Percentiles rank a stretch among this genome's conserved stretches.
phyloP scores from a whole-genome alignment of 2,113 vertebrate genomes.

The Brachyhypopomus gauderio region DNA sequence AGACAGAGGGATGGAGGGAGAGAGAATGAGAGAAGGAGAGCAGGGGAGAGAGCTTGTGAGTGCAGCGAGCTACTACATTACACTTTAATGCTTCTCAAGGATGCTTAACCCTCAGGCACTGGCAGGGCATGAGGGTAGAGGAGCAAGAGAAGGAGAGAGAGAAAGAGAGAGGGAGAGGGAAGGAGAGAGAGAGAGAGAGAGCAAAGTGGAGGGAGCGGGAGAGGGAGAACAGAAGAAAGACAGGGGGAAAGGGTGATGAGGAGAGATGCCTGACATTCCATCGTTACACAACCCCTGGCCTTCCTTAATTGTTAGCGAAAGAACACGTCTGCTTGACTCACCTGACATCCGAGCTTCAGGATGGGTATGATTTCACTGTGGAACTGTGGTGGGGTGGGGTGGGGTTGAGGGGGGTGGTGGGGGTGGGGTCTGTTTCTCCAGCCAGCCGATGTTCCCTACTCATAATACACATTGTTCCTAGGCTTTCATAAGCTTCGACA shows the following conservation, averaged over 20 bases:
- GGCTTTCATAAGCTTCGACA: not conserved
- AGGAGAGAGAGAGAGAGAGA: not conserved
- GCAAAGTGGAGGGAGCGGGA: not conserved
- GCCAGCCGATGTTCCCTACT: no score
- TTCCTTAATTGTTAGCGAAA: conserved; percentile 35
- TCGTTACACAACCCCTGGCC: conserved; percentile 27
- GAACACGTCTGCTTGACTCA: conserved; percentile 1
- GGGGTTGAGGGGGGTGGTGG: no score
- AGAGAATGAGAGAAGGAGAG: no score
- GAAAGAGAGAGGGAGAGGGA: not conserved
- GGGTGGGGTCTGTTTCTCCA: no score
- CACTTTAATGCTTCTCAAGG: conserved; percentile 48
- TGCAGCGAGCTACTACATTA: conserved; percentile 51
- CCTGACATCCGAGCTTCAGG: not conserved
- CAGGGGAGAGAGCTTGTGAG: not conserved
- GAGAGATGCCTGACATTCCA: conserved; percentile 3
- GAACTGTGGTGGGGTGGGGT: not conserved
- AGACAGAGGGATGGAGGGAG: no score
- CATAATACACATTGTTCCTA: no score
- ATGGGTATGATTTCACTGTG: not conserved
- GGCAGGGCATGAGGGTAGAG: conserved; percentile 1
- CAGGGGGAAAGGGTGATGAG: not conserved
- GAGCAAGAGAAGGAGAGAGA: not conserved
- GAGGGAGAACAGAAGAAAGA: not conserved
- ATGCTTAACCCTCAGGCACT: conserved; percentile 32